These are phyloP conservation scores for Saturnia pavonia DNA, from an alignment of 2,888 invertebrate species.

Conservation along the genomic window DNA sequence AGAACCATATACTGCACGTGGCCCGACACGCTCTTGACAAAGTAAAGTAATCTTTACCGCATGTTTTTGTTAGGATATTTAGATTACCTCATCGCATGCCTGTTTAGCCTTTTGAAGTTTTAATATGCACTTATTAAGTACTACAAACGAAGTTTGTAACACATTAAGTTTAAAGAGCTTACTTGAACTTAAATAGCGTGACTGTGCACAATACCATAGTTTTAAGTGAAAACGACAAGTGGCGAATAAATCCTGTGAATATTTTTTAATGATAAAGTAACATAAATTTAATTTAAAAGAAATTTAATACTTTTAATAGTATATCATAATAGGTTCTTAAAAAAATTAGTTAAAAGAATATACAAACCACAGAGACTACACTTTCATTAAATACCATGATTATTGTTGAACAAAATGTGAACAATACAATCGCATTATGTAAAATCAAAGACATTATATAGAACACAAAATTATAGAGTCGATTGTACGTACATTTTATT, in stretches of 20 bases:
- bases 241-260: conserved; percentile 2
- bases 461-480: background rate
- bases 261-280: background rate
- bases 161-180: background rate
- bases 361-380: background rate
- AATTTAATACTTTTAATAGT: background rate
- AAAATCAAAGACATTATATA: background rate
- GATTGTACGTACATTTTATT: background rate
- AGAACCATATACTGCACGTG: too few species aligned
- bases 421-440: background rate
- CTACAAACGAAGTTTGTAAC: background rate
- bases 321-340: background rate
- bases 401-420: conserved; percentile 6
- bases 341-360: background rate
- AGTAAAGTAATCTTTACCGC: too few species aligned
- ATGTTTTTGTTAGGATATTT: too few species aligned
- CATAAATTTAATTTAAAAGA: background rate
- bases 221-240: background rate
- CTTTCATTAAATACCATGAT: background rate
- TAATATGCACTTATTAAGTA: background rate
- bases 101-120: background rate
- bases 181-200: background rate
- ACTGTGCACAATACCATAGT: background rate
- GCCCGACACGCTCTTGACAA: too few species aligned
- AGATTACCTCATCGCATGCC: background rate